A percentile compares a stretch with the other conserved stretches of the same genome.
phyloP scores from a whole-genome alignment of 2,113 vertebrate species.

The Prochilodus magdalenae region DNA sequence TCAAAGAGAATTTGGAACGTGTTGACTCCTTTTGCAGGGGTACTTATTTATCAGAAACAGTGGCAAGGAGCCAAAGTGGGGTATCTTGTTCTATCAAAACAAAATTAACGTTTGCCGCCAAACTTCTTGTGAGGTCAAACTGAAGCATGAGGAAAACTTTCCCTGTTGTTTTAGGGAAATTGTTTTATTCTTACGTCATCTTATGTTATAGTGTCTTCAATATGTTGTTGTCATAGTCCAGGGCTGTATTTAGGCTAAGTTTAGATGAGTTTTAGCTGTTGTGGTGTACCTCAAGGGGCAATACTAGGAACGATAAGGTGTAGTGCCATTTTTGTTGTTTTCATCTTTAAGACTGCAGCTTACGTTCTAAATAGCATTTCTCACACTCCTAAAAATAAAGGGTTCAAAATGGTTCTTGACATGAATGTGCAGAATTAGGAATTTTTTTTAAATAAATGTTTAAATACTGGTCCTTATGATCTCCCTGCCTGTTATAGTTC shows the following conservation, averaged over 20 bases:
- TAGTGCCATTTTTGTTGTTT: not conserved
- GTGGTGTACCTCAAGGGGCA: not conserved
- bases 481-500: too few relatives aligned
- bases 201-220: not conserved
- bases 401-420: too few relatives aligned
- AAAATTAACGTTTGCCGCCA: constrained; percentile 53
- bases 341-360: too few relatives aligned
- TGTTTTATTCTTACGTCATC: too few relatives aligned
- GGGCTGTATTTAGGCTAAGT: not conserved
- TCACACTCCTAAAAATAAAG: too few relatives aligned
- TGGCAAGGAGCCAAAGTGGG: constrained; percentile 50
- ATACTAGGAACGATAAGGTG: not conserved
- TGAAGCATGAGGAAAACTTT: constrained; percentile 12
- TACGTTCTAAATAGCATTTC: too few relatives aligned
- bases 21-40: constrained; percentile 55
- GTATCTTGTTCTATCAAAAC: constrained; percentile 56
- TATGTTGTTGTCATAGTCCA: not conserved
- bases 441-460: too few relatives aligned
- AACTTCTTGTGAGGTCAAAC: constrained; percentile 48
- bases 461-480: too few relatives aligned
- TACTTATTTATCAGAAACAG: constrained; percentile 49
- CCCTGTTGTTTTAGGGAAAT: not conserved
- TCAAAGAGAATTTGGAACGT: constrained; percentile 59
- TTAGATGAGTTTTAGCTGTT: not conserved
- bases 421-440: too few relatives aligned